phyloP scores from a whole-genome alignment of 2,797 vertebrate genomes.

The Micropoecilia bifurca region DNA sequence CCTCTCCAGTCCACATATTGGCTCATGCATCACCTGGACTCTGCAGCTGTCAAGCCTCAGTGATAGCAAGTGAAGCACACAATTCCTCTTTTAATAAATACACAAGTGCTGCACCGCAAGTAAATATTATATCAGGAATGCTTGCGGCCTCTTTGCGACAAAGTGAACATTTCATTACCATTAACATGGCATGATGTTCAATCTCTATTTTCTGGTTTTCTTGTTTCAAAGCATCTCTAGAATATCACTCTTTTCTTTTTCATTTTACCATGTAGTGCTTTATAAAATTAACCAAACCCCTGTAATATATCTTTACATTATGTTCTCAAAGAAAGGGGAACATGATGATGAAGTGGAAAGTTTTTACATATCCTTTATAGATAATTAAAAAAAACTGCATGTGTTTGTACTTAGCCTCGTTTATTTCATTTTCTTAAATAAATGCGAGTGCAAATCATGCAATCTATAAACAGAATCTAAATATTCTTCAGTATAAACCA shows the following conservation, averaged over 20 bases:
- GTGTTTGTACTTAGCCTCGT: background rate
- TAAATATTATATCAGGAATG: slow-evolving; percentile 66
- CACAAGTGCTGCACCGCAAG: slow-evolving; percentile 74
- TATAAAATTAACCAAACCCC: background rate
- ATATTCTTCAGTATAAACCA: background rate
- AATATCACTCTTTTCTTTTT: background rate
- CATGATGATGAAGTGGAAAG: background rate
- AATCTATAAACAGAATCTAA: background rate
- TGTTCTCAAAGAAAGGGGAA: background rate
- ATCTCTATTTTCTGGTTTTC: slow-evolving; percentile 63
- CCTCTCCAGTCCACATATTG: slow-evolving; percentile 83
- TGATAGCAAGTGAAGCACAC: slow-evolving; percentile 82
- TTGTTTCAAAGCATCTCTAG: slow-evolving; percentile 23
- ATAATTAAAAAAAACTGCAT: background rate
- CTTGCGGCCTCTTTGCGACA: slow-evolving; percentile 37
- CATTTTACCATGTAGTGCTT: background rate
- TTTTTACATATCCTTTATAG: background rate
- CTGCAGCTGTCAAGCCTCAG: slow-evolving; percentile 81
- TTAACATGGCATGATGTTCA: slow-evolving; percentile 70
- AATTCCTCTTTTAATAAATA: slow-evolving; percentile 83
- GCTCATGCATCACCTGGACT: slow-evolving; percentile 86
- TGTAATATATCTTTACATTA: background rate
- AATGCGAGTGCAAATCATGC: background rate
- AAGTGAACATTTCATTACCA: slow-evolving; percentile 73
- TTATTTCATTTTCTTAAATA: background rate